phyloP scores from a whole-genome alignment of 2,113 vertebrate species.

The Paraplagusia blochii region DNA sequence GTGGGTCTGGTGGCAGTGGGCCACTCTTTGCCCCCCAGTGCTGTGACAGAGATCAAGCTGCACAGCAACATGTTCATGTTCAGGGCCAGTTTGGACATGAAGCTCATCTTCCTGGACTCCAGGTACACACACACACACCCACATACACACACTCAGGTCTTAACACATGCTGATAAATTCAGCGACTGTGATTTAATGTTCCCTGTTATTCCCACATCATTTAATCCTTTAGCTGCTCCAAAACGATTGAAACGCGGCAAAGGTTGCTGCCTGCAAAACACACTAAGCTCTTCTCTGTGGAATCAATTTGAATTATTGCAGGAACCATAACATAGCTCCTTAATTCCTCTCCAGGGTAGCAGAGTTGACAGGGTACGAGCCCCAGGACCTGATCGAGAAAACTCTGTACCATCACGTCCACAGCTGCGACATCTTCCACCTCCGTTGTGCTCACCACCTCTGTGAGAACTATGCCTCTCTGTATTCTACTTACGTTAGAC shows the following conservation, averaged over 20 bases:
- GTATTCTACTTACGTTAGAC: slow-evolving; percentile 20
- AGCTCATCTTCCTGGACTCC: slow-evolving; percentile 96
- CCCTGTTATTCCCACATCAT: neutral
- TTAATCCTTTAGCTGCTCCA: too few species aligned
- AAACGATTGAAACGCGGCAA: neutral
- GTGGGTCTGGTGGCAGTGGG: slow-evolving; percentile 96
- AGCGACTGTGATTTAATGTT: neutral
- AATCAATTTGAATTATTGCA: neutral
- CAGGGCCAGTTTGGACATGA: slow-evolving; percentile 96
- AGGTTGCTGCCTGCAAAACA: neutral
- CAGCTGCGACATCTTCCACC: slow-evolving; percentile 96
- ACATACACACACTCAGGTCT: neutral
- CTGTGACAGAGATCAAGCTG: slow-evolving; percentile 95
- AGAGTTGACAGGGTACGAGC: slow-evolving; percentile 96
- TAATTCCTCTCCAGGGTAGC: slow-evolving; percentile 83
- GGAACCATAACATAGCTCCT: neutral
- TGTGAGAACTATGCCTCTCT: slow-evolving; percentile 78
- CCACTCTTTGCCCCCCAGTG: slow-evolving; percentile 93
- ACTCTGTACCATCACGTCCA: slow-evolving; percentile 98
- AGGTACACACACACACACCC: slow-evolving; percentile 71
- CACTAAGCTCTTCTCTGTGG: neutral
- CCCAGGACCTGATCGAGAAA: slow-evolving; percentile 98
- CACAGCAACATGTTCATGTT: slow-evolving; percentile 99
- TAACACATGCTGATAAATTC: neutral
- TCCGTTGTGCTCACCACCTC: slow-evolving; percentile 95